Conservation (phyloP, 2,797 vertebrate species). For the Tolypeutes matacus region DNA sequence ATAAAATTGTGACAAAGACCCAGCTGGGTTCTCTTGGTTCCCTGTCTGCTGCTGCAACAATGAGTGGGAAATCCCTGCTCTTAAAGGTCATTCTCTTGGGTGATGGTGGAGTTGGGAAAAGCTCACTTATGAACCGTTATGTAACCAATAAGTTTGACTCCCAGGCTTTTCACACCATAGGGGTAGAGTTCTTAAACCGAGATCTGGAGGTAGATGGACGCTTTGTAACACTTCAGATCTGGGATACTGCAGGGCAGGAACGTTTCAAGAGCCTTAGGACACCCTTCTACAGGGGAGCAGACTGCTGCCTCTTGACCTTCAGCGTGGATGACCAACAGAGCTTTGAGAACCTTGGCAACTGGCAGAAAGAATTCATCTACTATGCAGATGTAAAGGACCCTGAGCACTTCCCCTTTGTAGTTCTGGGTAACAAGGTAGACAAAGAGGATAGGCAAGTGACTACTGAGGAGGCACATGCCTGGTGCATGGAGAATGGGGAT, state of each 20-base stretch:
- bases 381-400: conserved; percentile 97
- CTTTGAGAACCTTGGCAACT: conserved; percentile 96
- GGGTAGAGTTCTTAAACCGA: conserved; percentile 98
- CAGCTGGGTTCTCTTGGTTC: conserved; percentile 66
- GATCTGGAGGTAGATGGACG: conserved; percentile 97
- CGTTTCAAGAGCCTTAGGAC: conserved; percentile 98
- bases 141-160: conserved; percentile 98
- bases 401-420: conserved; percentile 96
- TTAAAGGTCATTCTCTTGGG: conserved; percentile 98
- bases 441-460: conserved; percentile 94
- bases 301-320: conserved; percentile 98
- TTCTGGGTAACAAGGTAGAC: conserved; percentile 98
- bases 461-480: conserved; percentile 94
- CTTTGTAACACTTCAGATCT: conserved; percentile 98
- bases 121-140: conserved; percentile 99
- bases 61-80: conserved; percentile 97
- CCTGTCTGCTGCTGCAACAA: conserved; percentile 84
- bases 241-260: conserved; percentile 99
- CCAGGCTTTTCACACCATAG: conserved; percentile 98
- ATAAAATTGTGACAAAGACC: conserved; percentile 68
- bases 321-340: conserved; percentile 97
- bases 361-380: conserved; percentile 98
- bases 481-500: conserved; percentile 96
- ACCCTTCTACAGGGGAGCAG: conserved; percentile 97
- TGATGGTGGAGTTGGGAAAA: conserved; percentile 98